A percentile compares a stretch with the other conserved stretches of the same genome.
phyloP scores from a whole-genome alignment of 2,797 vertebrate genomes.

The Microchirus variegatus region DNA sequence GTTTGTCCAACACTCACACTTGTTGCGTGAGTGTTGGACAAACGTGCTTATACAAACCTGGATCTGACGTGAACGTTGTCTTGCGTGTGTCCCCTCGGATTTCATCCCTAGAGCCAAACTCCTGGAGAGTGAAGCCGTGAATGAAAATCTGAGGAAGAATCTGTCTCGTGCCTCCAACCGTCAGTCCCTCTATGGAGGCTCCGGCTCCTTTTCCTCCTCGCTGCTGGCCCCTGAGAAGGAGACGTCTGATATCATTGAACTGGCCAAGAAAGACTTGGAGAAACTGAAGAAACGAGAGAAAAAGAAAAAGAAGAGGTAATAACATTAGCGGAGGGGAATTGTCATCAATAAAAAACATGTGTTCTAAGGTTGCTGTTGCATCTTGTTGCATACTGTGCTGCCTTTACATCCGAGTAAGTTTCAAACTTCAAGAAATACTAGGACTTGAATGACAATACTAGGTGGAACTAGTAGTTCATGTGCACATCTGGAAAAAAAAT shows the following conservation, averaged over 20 bases:
- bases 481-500: no score
- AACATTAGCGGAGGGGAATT: not conserved
- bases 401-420: conserved; percentile 1
- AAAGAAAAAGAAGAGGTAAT: conserved; percentile 96
- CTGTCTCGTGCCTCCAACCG: conserved; percentile 89
- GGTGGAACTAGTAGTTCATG: no score
- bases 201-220: conserved; percentile 82
- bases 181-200: conserved; percentile 84
- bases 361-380: not conserved
- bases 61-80: not conserved
- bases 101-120: conserved; percentile 86
- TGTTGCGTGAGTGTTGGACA: no score
- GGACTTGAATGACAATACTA: no score
- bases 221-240: conserved; percentile 91
- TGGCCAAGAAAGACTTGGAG: conserved; percentile 97
- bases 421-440: conserved; percentile 4
- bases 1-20: no score
- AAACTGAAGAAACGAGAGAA: conserved; percentile 95
- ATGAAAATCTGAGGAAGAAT: conserved; percentile 91
- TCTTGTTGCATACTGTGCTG: not conserved
- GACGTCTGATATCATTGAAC: conserved; percentile 92
- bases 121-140: conserved; percentile 94
- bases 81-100: not conserved
- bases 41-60: not conserved
- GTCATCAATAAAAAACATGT: not conserved